These are phyloP conservation scores for Tupiocoris notatus DNA, from an alignment of 2,888 invertebrate species.

Conservation along the genomic window DNA sequence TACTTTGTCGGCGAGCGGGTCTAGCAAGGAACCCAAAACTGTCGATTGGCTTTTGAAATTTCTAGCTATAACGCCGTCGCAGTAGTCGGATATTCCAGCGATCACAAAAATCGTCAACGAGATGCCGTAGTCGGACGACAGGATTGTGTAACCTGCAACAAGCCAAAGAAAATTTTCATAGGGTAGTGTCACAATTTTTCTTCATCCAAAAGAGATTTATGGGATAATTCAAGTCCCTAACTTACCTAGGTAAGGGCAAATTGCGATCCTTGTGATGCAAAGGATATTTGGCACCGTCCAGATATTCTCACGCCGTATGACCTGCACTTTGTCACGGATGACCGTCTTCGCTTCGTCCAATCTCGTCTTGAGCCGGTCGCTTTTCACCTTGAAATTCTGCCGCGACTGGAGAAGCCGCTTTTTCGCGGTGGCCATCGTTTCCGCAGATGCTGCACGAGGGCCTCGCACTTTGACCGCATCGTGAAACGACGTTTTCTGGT, in stretches of 20 bases:
- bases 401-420: neutral
- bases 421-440: neutral
- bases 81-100: constrained; percentile 86
- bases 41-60: constrained; percentile 88
- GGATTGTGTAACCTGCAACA: constrained; percentile 8
- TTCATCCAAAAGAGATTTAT: too few relatives aligned
- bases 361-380: neutral
- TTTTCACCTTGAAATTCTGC: neutral
- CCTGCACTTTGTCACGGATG: neutral
- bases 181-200: too few relatives aligned
- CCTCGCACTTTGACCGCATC: neutral
- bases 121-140: constrained; percentile 52
- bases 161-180: too few relatives aligned
- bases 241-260: constrained; percentile 87
- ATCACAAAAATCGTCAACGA: constrained; percentile 79
- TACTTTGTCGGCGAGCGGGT: constrained; percentile 96
- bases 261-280: constrained; percentile 77
- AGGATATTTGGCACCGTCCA: constrained; percentile 91
- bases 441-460: neutral
- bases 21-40: constrained; percentile 91
- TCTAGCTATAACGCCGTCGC: constrained; percentile 96
- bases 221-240: constrained; percentile 80
- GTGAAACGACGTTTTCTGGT: neutral
- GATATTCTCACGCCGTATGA: constrained; percentile 73
- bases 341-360: neutral